Conservation (phyloP, 1,140 invertebrate genomes). For the Bombyx mandarina region DNA sequence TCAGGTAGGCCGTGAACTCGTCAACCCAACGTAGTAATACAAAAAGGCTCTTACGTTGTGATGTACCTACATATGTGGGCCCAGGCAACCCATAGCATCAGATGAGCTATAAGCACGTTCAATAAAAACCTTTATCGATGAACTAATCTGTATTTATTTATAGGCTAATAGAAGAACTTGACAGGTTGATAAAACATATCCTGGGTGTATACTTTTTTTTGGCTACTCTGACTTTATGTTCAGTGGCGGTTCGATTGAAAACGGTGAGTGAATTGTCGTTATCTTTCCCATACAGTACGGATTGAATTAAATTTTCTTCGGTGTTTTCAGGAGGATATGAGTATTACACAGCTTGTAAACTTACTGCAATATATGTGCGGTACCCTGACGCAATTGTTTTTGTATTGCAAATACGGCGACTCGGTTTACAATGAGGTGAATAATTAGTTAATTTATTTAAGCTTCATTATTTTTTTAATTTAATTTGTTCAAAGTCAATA, state of each 20-base stretch:
- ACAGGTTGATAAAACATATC: slow-evolving; percentile 29
- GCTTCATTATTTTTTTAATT: background rate
- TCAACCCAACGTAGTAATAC: too few relatives aligned
- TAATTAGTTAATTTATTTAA: background rate
- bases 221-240: slow-evolving; percentile 38
- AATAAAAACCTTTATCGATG: too few relatives aligned
- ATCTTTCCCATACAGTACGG: background rate
- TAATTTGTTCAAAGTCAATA: too few relatives aligned
- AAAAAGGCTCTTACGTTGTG: too few relatives aligned
- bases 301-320: background rate
- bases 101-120: too few relatives aligned
- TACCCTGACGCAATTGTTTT: slow-evolving; percentile 37
- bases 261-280: slow-evolving; percentile 25
- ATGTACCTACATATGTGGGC: too few relatives aligned
- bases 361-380: slow-evolving; percentile 43
- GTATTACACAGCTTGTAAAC: slow-evolving; percentile 31
- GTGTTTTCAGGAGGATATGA: slow-evolving; percentile 26
- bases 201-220: slow-evolving; percentile 49
- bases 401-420: slow-evolving; percentile 44
- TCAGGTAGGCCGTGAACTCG: too few relatives aligned
- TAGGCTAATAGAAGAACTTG: slow-evolving; percentile 29
- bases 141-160: slow-evolving; percentile 13
- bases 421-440: slow-evolving; percentile 34
- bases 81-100: too few relatives aligned
- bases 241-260: slow-evolving; percentile 38